phyloP scores from a whole-genome alignment of 2,113 vertebrate genomes.

The Pangasianodon hypophthalmus region DNA sequence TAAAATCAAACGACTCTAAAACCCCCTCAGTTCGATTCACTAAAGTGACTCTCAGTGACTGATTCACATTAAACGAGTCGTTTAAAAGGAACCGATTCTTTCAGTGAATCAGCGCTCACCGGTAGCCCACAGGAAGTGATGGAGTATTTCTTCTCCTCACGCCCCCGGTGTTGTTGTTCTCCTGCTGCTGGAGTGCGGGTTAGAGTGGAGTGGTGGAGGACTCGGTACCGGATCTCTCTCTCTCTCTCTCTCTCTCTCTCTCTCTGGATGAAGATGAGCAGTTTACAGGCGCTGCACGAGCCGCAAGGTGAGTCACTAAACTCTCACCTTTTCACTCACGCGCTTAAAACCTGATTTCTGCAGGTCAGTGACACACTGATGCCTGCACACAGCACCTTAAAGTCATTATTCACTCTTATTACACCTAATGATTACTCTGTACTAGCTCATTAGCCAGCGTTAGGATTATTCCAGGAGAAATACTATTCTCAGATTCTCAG shows the following conservation, averaged over 20 bases:
- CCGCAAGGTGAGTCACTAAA: slow-evolving; percentile 66
- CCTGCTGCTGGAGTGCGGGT: neutral
- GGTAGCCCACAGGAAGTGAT: neutral
- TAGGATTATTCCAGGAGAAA: neutral
- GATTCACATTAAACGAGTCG: neutral
- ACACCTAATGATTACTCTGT: no score
- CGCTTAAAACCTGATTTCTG: no score
- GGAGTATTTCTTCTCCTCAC: no score
- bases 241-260: slow-evolving; percentile 41
- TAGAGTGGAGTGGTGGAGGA: neutral
- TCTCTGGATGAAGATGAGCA: slow-evolving; percentile 63
- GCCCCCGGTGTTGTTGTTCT: neutral
- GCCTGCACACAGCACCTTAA: no score
- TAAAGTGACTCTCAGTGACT: neutral
- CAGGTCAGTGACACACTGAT: no score
- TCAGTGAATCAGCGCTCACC: neutral
- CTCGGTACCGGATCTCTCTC: slow-evolving; percentile 9
- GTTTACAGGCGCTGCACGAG: slow-evolving; percentile 63
- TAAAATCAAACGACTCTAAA: neutral
- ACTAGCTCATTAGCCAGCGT: no score
- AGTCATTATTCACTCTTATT: no score
- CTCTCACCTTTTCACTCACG: neutral
- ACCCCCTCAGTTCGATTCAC: neutral
- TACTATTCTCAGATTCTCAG: no score
- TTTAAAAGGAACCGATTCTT: slow-evolving; percentile 13